Evolutionary conservation across 2,113 vertebrate species (phyloP).

Genomic region (Calyptommatus sinebrachiatus): DNA sequence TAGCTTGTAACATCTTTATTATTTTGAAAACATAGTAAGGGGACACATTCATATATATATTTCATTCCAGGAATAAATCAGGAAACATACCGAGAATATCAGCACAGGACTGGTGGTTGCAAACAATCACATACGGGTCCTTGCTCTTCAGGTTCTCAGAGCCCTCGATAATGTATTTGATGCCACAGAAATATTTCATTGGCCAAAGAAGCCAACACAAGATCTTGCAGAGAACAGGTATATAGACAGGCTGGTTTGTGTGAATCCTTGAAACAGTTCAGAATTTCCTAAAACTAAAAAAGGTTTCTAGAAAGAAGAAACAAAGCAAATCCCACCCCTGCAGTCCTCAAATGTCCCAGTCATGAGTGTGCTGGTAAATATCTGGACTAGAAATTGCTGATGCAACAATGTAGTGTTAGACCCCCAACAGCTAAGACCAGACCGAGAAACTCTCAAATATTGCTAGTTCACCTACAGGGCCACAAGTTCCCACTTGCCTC

Average conservation of each 20-base stretch:
- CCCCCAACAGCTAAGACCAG: background rate
- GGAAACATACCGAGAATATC: background rate
- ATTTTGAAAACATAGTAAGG: no score
- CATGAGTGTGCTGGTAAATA: background rate
- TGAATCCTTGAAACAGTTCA: no score
- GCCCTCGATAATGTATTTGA: background rate
- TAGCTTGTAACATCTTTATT: no score
- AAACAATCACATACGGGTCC: background rate
- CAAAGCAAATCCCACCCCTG: background rate
- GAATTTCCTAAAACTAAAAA: background rate
- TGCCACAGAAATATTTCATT: background rate
- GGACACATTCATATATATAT: no score
- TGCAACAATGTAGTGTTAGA: background rate
- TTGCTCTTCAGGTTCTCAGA: background rate
- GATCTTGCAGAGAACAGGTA: background rate
- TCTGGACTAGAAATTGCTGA: background rate
- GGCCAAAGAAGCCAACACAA: background rate
- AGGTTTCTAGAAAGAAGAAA: background rate
- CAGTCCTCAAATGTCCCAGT: no score
- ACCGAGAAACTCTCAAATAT: background rate
- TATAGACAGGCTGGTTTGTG: background rate
- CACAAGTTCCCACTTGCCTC: no score
- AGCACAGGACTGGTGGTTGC: background rate
- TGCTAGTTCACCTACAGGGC: no score
- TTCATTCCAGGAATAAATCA: no score